These are phyloP conservation scores for Diabrotica undecimpunctata DNA, from an alignment of 1,140 invertebrate genomes.

Conservation along the genomic window DNA sequence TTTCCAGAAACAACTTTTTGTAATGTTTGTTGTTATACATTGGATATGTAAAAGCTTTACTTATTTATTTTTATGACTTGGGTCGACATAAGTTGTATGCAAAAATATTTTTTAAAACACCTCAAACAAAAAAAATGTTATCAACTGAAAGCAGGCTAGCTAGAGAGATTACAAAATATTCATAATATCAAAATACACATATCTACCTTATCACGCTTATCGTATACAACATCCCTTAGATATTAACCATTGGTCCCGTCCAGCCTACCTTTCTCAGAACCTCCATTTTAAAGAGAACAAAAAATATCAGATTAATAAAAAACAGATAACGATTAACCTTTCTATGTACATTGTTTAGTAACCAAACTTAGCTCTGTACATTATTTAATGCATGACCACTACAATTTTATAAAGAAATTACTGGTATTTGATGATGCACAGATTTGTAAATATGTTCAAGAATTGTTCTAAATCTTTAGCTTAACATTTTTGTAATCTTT, in stretches of 20 bases:
- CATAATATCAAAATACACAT: constrained; percentile 26
- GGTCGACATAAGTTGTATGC: constrained; percentile 1
- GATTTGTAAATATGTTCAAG: neutral
- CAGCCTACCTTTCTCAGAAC: constrained; percentile 18
- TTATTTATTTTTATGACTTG: too few relatives aligned
- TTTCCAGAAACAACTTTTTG: too few relatives aligned
- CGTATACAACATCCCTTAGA: constrained; percentile 26
- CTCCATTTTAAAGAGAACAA: neutral
- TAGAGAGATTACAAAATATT: constrained; percentile 21
- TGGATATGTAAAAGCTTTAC: too few relatives aligned
- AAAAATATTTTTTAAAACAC: constrained; percentile 9
- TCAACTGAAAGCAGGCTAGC: constrained; percentile 25
- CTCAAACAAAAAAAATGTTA: neutral
- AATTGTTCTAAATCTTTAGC: neutral
- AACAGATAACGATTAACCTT: neutral
- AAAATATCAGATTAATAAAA: constrained; percentile 4
- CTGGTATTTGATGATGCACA: neutral
- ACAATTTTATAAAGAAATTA: constrained; percentile 8
- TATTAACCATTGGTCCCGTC: constrained; percentile 29
- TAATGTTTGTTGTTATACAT: too few relatives aligned
- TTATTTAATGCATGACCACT: constrained; percentile 19
- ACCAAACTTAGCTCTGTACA: constrained; percentile 31
- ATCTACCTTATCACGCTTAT: constrained; percentile 14
- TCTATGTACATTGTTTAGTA: constrained; percentile 14
- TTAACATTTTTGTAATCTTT: too few relatives aligned